phyloP scores from a whole-genome alignment of 1,140 invertebrate species.

The Euura saliciscinereae region DNA sequence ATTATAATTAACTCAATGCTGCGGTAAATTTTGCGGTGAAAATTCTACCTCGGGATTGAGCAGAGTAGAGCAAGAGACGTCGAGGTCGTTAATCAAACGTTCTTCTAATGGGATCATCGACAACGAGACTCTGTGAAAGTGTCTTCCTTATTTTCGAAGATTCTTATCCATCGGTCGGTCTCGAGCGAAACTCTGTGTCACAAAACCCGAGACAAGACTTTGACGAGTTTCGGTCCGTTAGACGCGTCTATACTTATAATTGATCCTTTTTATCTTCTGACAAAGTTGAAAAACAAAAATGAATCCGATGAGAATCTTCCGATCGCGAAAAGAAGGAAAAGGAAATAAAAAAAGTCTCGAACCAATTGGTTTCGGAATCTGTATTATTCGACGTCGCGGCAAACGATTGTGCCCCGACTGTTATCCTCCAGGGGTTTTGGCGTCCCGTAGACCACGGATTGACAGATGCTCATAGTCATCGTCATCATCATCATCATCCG shows the following conservation, averaged over 20 bases:
- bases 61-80: background rate
- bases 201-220: background rate
- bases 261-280: background rate
- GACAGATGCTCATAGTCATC: conserved; percentile 50
- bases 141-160: conserved; percentile 3
- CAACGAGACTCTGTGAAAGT: conserved; percentile 21
- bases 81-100: conserved; percentile 1
- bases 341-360: no score
- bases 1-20: no score
- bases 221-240: background rate
- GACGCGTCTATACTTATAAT: background rate
- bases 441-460: conserved; percentile 25
- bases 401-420: no score
- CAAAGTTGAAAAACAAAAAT: background rate
- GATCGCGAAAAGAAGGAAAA: no score
- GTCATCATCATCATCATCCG: conserved; percentile 38
- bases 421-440: no score
- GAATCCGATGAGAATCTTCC: no score
- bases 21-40: no score
- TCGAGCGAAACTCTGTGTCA: background rate
- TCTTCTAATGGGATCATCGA: conserved; percentile 5
- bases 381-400: no score
- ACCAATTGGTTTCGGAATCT: no score
- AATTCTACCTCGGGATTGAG: no score
- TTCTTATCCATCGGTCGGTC: background rate